Conservation (phyloP, 2,797 vertebrate species). For the Paedocypris micromegethes region DNA sequence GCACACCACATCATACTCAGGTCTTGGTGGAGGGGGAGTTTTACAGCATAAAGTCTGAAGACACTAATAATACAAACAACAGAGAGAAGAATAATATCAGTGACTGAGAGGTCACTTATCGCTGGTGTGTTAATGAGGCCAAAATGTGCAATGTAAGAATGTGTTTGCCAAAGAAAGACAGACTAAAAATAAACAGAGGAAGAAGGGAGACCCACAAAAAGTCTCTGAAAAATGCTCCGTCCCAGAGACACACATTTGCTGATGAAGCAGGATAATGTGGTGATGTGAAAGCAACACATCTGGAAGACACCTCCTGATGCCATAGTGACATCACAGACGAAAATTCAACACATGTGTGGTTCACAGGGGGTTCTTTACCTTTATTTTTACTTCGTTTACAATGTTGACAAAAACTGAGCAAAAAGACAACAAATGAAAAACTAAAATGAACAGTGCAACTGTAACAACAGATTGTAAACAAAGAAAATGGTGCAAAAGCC, state of each 20-base stretch:
- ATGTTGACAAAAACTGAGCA: too few species aligned
- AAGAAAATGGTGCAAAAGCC: too few species aligned
- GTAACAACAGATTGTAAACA: too few species aligned
- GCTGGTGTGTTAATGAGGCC: conserved; percentile 1
- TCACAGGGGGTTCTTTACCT: too few species aligned
- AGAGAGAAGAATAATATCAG: conserved; percentile 21
- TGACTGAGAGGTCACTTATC: conserved; percentile 8
- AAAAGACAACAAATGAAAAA: too few species aligned
- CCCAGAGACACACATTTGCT: conserved; percentile 10
- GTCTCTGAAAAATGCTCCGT: conserved; percentile 23
- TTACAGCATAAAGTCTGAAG: conserved; percentile 98
- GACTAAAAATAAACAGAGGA: conserved; percentile 27
- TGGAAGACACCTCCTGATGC: conserved; percentile 17
- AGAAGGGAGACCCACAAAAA: conserved; percentile 4
- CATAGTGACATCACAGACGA: conserved; percentile 6
- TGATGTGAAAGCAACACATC: conserved; percentile 33
- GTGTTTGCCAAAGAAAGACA: conserved; percentile 18
- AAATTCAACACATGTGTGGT: conserved; percentile 10
- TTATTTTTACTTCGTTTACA: too few species aligned
- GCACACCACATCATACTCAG: conserved; percentile 97
- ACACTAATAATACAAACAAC: conserved; percentile 74
- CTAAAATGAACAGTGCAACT: too few species aligned
- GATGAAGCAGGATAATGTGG: conserved; percentile 21
- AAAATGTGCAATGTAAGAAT: background rate
- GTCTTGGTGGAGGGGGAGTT: conserved; percentile 86